phyloP scores from a whole-genome alignment of 2,888 invertebrate genomes.

The Perizoma flavofasciatum region DNA sequence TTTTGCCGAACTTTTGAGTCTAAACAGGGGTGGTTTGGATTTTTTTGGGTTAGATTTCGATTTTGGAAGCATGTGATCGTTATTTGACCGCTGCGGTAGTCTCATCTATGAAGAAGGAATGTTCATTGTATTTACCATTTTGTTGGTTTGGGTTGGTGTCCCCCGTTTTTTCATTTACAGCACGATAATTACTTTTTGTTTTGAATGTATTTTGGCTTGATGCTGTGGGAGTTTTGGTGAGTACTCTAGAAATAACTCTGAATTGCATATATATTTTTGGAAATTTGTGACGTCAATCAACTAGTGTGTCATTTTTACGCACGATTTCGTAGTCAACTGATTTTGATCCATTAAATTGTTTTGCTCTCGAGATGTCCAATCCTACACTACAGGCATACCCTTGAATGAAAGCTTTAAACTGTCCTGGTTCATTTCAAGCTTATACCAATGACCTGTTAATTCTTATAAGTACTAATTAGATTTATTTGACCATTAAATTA shows the following conservation, averaged over 20 bases:
- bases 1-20: conserved; percentile 64
- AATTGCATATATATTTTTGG: not conserved
- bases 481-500: not conserved
- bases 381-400: too few relatives aligned
- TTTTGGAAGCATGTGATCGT: conserved; percentile 46
- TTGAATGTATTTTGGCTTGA: conserved; percentile 8
- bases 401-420: too few relatives aligned
- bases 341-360: not conserved
- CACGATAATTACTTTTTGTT: conserved; percentile 23
- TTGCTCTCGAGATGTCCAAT: too few relatives aligned
- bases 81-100: conserved; percentile 32
- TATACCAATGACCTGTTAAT: too few relatives aligned
- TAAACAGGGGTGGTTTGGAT: conserved; percentile 52
- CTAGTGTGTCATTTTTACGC: too few relatives aligned
- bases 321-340: not conserved
- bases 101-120: conserved; percentile 9
- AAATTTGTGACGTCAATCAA: not conserved
- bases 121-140: conserved; percentile 30
- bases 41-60: conserved; percentile 41
- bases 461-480: too few relatives aligned
- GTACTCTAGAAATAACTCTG: conserved; percentile 39
- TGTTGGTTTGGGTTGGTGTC: conserved; percentile 31
- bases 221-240: conserved; percentile 39
- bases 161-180: conserved; percentile 23
- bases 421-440: too few relatives aligned